These are phyloP conservation scores for Darevskia nairensis DNA, from an alignment of 2,797 vertebrate genomes.

Conservation along the genomic window DNA sequence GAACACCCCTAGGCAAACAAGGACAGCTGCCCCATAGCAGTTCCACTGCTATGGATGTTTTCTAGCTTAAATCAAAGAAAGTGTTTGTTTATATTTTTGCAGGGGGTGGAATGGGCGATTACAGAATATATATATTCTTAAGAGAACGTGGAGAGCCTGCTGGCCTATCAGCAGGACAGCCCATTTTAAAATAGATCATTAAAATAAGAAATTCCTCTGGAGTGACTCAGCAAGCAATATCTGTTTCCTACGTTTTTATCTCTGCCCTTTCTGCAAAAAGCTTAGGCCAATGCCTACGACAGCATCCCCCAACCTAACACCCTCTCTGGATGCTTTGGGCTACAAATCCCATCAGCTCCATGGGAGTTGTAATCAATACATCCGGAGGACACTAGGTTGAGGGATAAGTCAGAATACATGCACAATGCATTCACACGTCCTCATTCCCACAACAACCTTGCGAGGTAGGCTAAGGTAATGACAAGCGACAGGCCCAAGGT, in stretches of 20 bases:
- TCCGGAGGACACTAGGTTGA: not conserved
- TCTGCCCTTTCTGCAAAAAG: not conserved
- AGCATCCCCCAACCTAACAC: not conserved
- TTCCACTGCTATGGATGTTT: no score
- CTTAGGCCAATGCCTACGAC: not conserved
- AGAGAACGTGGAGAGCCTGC: not conserved
- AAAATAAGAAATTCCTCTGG: not conserved
- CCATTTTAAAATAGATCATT: not conserved
- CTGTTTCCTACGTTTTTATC: not conserved
- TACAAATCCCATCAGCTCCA: not conserved
- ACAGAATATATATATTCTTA: not conserved
- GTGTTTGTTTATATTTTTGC: not conserved
- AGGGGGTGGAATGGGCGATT: no score
- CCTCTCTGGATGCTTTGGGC: not conserved
- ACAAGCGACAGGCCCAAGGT: not conserved
- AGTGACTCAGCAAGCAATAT: not conserved
- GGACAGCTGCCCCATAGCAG: no score
- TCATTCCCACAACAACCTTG: no score
- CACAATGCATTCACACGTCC: no score
- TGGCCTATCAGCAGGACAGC: not conserved
- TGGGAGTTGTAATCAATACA: not conserved
- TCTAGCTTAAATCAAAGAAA: no score
- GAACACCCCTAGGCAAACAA: no score
- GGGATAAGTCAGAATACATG: no score
- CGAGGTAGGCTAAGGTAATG: no score